phyloP scores from a whole-genome alignment of 2,113 vertebrate genomes.

The Hydropotes inermis region DNA sequence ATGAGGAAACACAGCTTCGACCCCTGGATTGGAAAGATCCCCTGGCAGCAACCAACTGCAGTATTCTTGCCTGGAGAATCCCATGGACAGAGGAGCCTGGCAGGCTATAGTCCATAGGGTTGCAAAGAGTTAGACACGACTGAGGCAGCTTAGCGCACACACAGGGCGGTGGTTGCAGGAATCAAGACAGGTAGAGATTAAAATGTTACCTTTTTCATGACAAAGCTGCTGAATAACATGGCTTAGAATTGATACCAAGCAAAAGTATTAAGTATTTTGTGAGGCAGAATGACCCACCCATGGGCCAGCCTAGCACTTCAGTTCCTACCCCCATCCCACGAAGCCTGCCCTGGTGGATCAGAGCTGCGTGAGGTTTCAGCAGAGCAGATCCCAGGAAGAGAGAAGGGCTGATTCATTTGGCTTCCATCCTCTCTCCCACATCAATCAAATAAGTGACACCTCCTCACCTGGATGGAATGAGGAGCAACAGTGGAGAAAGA shows the following conservation, averaged over 20 bases:
- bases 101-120: not conserved
- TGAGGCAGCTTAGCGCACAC: not conserved
- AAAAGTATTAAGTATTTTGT: not conserved
- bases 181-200: not conserved
- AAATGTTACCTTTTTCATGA: not conserved
- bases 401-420: accelerated
- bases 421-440: not conserved
- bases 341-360: not conserved
- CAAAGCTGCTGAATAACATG: not conserved
- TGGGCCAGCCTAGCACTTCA: not conserved
- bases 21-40: not conserved
- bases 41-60: not conserved
- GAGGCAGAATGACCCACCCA: not conserved
- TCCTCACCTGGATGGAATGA: not conserved
- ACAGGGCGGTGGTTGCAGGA: not conserved
- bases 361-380: not conserved
- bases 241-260: not conserved
- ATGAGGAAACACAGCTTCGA: not conserved
- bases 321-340: accelerated
- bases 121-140: accelerated
- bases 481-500: not conserved
- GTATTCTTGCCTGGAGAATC: not conserved
- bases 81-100: not conserved
- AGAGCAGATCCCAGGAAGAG: not conserved
- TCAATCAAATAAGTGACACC: not conserved